phyloP scores from a whole-genome alignment of 2,888 invertebrate species.

The Lochmaea capreae region DNA sequence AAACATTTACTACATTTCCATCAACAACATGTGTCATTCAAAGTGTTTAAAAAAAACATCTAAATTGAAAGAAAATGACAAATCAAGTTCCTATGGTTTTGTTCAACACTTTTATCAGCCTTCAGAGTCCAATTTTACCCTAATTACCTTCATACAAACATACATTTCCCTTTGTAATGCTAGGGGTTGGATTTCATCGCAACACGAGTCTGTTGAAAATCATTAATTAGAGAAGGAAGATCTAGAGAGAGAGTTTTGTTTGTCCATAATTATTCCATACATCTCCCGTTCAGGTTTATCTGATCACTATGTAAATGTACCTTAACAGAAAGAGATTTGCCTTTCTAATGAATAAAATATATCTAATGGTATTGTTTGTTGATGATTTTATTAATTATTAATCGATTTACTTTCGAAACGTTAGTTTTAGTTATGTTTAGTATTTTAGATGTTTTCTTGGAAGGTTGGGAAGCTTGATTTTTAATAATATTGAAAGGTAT shows the following conservation, averaged over 20 bases:
- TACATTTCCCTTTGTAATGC: slow-evolving; percentile 16
- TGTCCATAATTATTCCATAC: slow-evolving; percentile 12
- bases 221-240: slow-evolving; percentile 18
- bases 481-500: too few species aligned
- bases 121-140: slow-evolving; percentile 14
- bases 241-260: not conserved
- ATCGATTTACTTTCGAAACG: too few species aligned
- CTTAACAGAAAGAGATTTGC: not conserved
- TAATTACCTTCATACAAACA: slow-evolving; percentile 23
- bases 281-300: not conserved
- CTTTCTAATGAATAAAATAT: not conserved
- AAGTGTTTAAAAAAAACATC: not conserved
- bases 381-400: not conserved
- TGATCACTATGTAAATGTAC: slow-evolving; percentile 7
- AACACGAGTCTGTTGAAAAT: slow-evolving; percentile 12
- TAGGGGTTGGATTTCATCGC: slow-evolving; percentile 5
- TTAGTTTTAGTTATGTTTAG: too few species aligned
- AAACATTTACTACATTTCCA: not conserved
- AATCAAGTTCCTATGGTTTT: slow-evolving; percentile 5
- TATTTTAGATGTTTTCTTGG: too few species aligned
- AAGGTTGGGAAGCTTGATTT: too few species aligned
- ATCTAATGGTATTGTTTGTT: not conserved
- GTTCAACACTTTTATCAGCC: slow-evolving; percentile 11
- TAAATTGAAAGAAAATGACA: slow-evolving; percentile 9
- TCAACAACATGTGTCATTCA: not conserved